Percentiles rank a stretch among this genome's conserved stretches.
Conservation (phyloP, 2,113 vertebrate species). For the Arizona elegans region DNA sequence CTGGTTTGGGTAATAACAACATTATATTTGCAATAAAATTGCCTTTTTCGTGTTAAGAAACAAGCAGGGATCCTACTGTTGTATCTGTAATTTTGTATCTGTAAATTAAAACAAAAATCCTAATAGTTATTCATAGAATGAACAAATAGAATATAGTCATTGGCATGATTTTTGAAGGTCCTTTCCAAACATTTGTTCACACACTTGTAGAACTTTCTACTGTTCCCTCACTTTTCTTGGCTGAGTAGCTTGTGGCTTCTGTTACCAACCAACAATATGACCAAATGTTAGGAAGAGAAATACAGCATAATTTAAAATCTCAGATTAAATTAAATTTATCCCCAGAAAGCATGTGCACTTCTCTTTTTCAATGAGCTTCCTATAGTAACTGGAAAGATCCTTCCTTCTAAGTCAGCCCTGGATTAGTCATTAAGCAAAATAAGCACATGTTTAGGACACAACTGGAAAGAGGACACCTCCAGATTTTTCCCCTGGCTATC, state of each 20-base stretch:
- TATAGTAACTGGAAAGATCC: background rate
- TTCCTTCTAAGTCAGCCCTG: background rate
- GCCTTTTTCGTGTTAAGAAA: background rate
- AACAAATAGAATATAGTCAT: background rate
- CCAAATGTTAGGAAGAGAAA: background rate
- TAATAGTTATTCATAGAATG: background rate
- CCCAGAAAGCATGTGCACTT: background rate
- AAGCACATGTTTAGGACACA: background rate
- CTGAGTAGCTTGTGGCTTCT: slow-evolving; percentile 20
- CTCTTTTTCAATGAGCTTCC: background rate
- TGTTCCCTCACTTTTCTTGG: slow-evolving; percentile 33
- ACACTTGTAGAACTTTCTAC: slow-evolving; percentile 5
- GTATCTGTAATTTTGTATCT: background rate
- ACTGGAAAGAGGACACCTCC: background rate
- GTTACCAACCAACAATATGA: slow-evolving; percentile 1
- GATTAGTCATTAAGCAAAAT: background rate
- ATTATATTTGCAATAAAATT: background rate
- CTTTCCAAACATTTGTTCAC: slow-evolving; percentile 29
- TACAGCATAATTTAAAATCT: background rate
- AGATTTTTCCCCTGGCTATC: background rate
- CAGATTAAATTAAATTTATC: background rate
- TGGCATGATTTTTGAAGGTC: background rate
- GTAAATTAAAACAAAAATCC: background rate
- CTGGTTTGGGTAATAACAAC: background rate
- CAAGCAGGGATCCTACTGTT: background rate